Evolutionary conservation across 2,797 vertebrate species (phyloP).

Genomic region (Uromys caudimaculatus): DNA sequence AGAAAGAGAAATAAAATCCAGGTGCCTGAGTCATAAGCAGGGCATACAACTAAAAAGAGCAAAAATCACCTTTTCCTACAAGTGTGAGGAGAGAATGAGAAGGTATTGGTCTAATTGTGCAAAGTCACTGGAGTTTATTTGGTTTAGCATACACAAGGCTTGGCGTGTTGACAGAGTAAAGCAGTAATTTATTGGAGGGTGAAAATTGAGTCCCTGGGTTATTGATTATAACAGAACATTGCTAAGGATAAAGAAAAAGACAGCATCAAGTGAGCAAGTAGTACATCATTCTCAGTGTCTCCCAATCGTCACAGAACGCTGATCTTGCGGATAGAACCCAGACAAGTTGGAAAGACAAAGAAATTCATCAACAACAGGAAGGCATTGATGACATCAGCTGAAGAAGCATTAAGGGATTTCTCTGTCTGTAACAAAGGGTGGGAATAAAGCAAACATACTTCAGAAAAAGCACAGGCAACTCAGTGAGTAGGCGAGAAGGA

Average conservation of each 20-base stretch:
- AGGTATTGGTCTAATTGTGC: not conserved
- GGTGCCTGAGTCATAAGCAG: not conserved
- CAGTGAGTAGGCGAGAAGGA: not conserved
- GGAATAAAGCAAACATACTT: not conserved
- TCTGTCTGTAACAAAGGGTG: not conserved
- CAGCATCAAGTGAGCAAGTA: not conserved
- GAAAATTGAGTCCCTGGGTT: not conserved
- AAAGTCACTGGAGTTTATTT: not conserved
- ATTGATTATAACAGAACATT: not conserved
- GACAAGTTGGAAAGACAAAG: not conserved
- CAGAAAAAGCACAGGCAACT: not conserved
- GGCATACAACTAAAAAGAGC: not conserved
- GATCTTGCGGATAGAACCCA: conserved; percentile 7
- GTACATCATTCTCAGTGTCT: not conserved
- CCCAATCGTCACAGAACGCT: not conserved
- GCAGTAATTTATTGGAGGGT: not conserved
- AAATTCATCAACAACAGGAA: not conserved
- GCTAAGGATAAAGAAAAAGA: not conserved
- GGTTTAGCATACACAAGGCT: not conserved
- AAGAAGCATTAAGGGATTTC: not conserved
- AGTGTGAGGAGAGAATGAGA: conserved; percentile 13
- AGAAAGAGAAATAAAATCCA: not conserved
- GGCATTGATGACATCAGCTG: not conserved
- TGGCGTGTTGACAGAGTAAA: not conserved
- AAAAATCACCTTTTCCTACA: not conserved